These are phyloP conservation scores for Melospiza georgiana DNA, from an alignment of 2,113 vertebrate species.

Conservation along the genomic window DNA sequence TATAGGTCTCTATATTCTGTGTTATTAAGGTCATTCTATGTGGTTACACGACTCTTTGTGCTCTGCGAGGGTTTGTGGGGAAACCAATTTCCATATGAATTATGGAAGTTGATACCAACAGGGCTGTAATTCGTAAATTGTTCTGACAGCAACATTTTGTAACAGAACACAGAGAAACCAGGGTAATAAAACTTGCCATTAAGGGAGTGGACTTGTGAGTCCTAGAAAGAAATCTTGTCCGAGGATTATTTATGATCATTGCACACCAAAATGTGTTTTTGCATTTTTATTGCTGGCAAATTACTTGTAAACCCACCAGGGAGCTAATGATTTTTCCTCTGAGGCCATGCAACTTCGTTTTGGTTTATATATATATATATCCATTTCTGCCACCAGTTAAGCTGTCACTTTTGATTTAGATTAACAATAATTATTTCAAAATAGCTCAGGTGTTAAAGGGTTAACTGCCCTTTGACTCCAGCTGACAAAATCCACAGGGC, in stretches of 20 bases:
- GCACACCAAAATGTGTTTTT: conserved; percentile 42
- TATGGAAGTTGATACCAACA: background rate
- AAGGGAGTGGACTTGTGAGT: conserved; percentile 19
- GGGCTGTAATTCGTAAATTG: conserved; percentile 5
- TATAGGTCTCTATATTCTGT: background rate
- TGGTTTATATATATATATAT: background rate
- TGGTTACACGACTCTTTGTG: background rate
- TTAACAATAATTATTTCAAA: background rate
- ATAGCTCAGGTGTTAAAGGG: background rate
- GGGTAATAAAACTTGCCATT: conserved; percentile 28
- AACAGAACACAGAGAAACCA: conserved; percentile 13
- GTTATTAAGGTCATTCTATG: background rate
- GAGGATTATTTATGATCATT: conserved; percentile 59
- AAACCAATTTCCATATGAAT: conserved; percentile 7
- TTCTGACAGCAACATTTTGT: conserved; percentile 26
- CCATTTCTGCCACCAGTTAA: background rate
- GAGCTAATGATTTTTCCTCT: conserved; percentile 39
- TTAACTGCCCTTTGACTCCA: background rate
- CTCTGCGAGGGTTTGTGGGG: background rate
- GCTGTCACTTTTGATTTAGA: conserved; percentile 34
- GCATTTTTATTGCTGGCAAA: conserved; percentile 66
- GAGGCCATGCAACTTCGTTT: background rate
- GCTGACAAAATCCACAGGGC: background rate
- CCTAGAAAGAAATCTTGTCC: conserved; percentile 40
- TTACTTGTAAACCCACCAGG: conserved; percentile 48